A percentile compares a stretch with the other conserved stretches of the same genome.
Evolutionary conservation across 2,113 vertebrate species (phyloP).

Genomic region (Aegypius monachus): DNA sequence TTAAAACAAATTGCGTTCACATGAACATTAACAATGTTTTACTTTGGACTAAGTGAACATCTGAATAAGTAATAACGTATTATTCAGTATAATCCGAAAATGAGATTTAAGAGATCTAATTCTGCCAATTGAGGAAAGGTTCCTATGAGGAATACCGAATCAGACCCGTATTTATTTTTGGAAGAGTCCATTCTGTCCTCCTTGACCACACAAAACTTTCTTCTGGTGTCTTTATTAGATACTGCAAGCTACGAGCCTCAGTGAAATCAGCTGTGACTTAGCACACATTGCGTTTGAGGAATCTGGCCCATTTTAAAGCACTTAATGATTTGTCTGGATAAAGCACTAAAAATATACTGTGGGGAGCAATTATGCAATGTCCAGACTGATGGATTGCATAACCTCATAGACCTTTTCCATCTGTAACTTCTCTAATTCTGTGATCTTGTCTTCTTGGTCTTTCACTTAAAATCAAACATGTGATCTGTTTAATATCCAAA

Average conservation of each 20-base stretch:
- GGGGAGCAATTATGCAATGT: slow-evolving; percentile 61
- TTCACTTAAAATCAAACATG: slow-evolving; percentile 32
- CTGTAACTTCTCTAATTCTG: slow-evolving; percentile 46
- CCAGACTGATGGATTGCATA: slow-evolving; percentile 67
- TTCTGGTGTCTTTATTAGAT: background rate
- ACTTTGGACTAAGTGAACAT: background rate
- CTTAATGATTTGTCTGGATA: slow-evolving; percentile 69
- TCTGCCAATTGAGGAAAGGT: background rate
- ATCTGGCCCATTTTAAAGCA: slow-evolving; percentile 58
- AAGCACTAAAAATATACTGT: slow-evolving; percentile 62
- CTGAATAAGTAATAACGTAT: slow-evolving; percentile 43
- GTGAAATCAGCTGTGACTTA: slow-evolving; percentile 51
- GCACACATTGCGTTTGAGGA: slow-evolving; percentile 38
- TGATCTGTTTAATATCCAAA: slow-evolving; percentile 15
- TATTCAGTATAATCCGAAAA: background rate
- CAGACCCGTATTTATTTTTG: background rate
- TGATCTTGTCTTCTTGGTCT: slow-evolving; percentile 47
- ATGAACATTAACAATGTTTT: slow-evolving; percentile 24
- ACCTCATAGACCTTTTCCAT: slow-evolving; percentile 55
- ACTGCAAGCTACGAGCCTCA: background rate
- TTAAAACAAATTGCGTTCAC: slow-evolving; percentile 11
- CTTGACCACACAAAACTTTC: background rate
- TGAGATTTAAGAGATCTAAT: background rate
- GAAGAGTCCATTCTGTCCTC: background rate
- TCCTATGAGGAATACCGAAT: background rate